These are phyloP conservation scores for Periophthalmus modestus DNA, from an alignment of 2,113 vertebrate genomes.

Conservation along the genomic window DNA sequence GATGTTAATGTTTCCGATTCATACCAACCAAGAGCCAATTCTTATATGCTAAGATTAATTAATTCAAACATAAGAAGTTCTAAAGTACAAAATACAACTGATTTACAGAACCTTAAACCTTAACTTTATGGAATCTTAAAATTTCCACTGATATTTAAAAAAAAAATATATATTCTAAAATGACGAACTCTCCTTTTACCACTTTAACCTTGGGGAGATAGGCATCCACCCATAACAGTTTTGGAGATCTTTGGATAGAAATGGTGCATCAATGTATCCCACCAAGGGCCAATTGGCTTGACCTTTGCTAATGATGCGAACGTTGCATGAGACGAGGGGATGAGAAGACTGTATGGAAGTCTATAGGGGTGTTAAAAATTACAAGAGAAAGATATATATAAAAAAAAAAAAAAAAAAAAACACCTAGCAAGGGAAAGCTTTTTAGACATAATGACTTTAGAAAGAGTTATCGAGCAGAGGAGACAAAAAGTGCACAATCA, in stretches of 20 bases:
- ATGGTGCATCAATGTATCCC: too few species aligned
- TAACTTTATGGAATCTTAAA: too few species aligned
- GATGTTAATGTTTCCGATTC: too few species aligned
- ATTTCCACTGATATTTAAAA: too few species aligned
- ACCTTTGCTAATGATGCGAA: background rate
- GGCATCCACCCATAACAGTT: background rate
- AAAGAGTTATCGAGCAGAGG: slow-evolving; percentile 2
- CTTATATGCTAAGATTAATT: too few species aligned
- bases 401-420: slow-evolving; percentile 1
- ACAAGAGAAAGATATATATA: background rate
- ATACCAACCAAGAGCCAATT: too few species aligned
- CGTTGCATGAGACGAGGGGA: background rate
- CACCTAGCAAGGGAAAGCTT: background rate
- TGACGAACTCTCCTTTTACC: background rate
- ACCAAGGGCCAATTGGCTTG: background rate
- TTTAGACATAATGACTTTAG: background rate
- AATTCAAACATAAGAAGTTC: too few species aligned
- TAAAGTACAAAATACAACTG: too few species aligned
- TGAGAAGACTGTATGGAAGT: background rate
- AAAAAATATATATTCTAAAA: too few species aligned
- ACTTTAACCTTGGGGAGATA: background rate
- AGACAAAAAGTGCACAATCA: slow-evolving; percentile 9
- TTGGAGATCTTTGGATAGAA: background rate
- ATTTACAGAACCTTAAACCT: too few species aligned
- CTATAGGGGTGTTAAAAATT: background rate